Evolutionary conservation across 2,113 vertebrate species (phyloP).

Genomic region (Todiramphus saurophagus): DNA sequence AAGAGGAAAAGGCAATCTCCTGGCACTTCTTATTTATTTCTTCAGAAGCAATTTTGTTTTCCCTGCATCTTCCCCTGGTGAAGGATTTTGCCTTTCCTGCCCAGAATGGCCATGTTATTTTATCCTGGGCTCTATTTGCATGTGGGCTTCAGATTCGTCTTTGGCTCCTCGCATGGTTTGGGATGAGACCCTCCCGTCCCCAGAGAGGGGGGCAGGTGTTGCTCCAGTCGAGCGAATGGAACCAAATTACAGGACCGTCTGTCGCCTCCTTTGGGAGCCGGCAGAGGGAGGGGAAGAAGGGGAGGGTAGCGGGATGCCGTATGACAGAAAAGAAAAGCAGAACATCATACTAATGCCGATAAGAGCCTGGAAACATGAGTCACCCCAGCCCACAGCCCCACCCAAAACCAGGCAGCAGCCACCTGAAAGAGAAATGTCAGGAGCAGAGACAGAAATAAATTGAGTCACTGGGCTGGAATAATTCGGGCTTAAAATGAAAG

Average conservation of each 20-base stretch:
- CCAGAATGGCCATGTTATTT: conserved; percentile 21
- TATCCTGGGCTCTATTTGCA: conserved; percentile 62
- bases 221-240: conserved; percentile 99
- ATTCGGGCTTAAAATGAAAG: conserved; percentile 11
- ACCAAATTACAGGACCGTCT: conserved; percentile 96
- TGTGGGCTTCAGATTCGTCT: conserved; percentile 75
- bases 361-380: conserved; percentile 58
- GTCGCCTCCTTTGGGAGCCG: conserved; percentile 95
- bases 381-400: conserved; percentile 45
- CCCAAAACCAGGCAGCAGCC: conserved; percentile 54
- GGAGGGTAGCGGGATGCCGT: conserved; percentile 67
- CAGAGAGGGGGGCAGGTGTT: conserved; percentile 98
- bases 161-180: conserved; percentile 76
- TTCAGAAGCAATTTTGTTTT: conserved; percentile 40
- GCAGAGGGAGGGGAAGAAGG: conserved; percentile 76
- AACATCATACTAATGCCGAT: conserved; percentile 43
- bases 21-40: conserved; percentile 48
- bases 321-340: conserved; percentile 56
- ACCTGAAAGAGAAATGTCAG: conserved; percentile 53
- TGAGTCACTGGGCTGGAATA: background rate
- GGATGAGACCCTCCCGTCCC: conserved; percentile 82
- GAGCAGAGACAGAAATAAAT: conserved; percentile 20
- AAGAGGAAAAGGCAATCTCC: conserved; percentile 40
- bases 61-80: conserved; percentile 35
- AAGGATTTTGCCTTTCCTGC: conserved; percentile 50